These are phyloP conservation scores for Paragorgia papillata DNA, from an alignment of 92 coral and sea anemone species.

Conservation along the genomic window DNA sequence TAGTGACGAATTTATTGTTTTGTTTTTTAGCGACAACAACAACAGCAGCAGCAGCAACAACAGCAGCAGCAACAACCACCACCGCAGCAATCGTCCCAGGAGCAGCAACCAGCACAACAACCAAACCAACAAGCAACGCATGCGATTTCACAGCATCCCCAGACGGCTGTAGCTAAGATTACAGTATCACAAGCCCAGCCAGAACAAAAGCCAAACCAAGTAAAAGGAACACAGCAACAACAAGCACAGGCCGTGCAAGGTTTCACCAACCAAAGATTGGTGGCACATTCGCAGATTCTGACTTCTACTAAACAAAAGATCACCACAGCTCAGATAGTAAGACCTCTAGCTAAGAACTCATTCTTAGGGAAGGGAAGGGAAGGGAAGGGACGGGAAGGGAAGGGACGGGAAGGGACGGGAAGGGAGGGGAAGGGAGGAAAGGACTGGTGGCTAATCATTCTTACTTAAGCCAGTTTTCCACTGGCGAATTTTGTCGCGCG, in stretches of 20 bases:
- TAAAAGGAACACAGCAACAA: conserved; percentile 54
- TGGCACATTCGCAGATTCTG: conserved; percentile 29
- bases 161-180: conserved; percentile 47
- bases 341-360: too few species aligned
- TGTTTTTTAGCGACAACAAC: conserved; percentile 50
- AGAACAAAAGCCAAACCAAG: conserved; percentile 52
- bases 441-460: too few species aligned
- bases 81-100: conserved; percentile 55
- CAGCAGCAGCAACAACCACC: conserved; percentile 64
- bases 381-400: too few species aligned
- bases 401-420: too few species aligned
- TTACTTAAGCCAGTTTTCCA: too few species aligned
- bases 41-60: conserved; percentile 62
- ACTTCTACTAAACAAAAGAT: conserved; percentile 46
- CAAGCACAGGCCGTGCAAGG: conserved; percentile 21
- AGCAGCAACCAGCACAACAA: conserved; percentile 42
- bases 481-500: too few species aligned
- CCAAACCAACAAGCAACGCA: conserved; percentile 49
- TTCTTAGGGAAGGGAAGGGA: too few species aligned
- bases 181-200: conserved; percentile 63
- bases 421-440: too few species aligned
- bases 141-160: conserved; percentile 44
- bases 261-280: conserved; percentile 10
- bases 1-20: too few species aligned
- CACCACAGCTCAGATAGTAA: conserved; percentile 42